Base-by-base conservation (phyloP, 1,140 invertebrate genomes). In the Drosophila sulfurigaster region DNA sequence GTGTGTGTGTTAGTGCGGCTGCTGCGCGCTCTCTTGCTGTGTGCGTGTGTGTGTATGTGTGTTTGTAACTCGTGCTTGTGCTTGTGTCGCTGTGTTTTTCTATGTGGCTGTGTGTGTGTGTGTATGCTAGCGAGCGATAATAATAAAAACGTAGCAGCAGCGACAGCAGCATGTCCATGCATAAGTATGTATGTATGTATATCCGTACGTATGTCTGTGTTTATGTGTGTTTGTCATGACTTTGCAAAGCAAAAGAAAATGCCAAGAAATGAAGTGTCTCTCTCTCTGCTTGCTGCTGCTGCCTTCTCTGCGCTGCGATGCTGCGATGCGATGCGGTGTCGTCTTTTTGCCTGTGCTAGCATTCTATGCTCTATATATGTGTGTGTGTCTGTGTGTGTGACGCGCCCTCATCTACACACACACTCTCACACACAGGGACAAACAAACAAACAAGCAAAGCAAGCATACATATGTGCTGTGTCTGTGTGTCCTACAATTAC, bases 181-280 rank as follows among this genome's bases (percentile, higher is more conserved):
- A 58, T 72, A 65, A 72, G 60, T 78, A 69, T 75, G 66, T 65
- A 28, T 70, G 43, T 72, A 20, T 81, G 70, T 81, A 43, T 64
- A 13, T 62, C 46, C n/a, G 49, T 79, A 59, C 70, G 25, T 71
- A 43, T 64, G 16, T 62, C 46, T 59, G 25, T 66, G 62, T 71
- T 64, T 67, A 59, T 75, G 45, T 52, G 41, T 51, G 45, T 66
- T 54, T 75, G 66, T 82, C 71, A 20, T 43, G 35, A 70, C 25
- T 73, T 71, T 59, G 74, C 43, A 56, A 68, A 75, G 67, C 68
- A 73, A 87, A 87, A 82, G 82, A 78, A 86, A 86, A 86, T 88
- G 80, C 76, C 69, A 88, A 88, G 82, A 87, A 87, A 88, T 87
- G 77, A 87, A 87, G 80, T 87, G 77, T 76, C 82, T 87, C 82